Base-by-base conservation (phyloP, 2,888 invertebrate species). In the Chrysotoxum bicinctum region DNA sequence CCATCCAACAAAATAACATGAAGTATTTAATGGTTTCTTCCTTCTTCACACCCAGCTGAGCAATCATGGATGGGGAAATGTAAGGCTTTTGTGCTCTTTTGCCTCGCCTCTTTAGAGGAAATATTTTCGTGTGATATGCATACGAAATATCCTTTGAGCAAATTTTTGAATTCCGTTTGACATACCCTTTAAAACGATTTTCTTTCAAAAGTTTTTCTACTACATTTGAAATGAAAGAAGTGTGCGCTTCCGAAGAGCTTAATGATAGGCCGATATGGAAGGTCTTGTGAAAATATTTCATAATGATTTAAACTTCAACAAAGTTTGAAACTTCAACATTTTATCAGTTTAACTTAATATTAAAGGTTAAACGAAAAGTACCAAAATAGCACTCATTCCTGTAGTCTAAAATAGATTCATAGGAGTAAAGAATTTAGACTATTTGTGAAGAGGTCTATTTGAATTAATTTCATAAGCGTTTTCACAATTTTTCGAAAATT, bases 121-220 rank as follows among this genome's bases (percentile, higher is more conserved):
- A 40, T 37, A 60, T 58, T 58, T 19, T 6, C 21, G 32, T 21
- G 14, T 19, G 2, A 10, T 4, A 30, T 50, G 60, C 12, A 50
- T 43, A 40, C 12, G 12, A 35, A 62, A 30, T 60, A 32, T 12
- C 30, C 32, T 10, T 23, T 35, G 30, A 26, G 14, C 30, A 32
- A 52, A 50, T 32, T 32, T 26, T 48, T 66, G 48, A 72, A 64
- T 72, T 72, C 62, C 58, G 26, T 40, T 3, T 35, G 70, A 21
- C 43, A 72, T 64, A 70, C 72, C 76, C 58, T 72, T 82, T 82
- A 68, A 82, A 73, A 58, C 62, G 32, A 52, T 12, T 37, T 43
- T 35, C 26, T 30, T 19, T 23, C 50, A 35, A 60, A 73, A 60
- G 23, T 56, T 45, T 75, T 48, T 26, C 40, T 50, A 43, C 43